These are phyloP conservation scores for Turdus rufiventris DNA, from an alignment of 2,113 vertebrate genomes.

Conservation along the genomic window DNA sequence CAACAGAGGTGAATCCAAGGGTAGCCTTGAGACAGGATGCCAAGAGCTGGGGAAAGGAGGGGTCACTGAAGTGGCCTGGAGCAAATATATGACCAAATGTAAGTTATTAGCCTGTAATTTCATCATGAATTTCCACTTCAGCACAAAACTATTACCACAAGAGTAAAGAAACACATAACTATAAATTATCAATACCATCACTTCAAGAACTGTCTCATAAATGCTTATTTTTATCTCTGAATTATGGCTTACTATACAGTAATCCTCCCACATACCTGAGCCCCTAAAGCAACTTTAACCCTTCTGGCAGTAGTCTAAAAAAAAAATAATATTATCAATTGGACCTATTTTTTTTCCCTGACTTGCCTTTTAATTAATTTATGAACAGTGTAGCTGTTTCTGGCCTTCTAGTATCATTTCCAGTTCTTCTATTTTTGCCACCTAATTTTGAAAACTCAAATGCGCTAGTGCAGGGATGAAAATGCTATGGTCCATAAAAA, in stretches of 20 bases:
- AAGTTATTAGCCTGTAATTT: background rate
- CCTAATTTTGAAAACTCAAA: background rate
- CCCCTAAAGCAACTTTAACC: background rate
- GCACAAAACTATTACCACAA: background rate
- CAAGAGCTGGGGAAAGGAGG: background rate
- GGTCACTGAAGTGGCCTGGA: background rate
- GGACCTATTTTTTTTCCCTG: background rate
- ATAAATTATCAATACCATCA: background rate
- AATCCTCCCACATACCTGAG: background rate
- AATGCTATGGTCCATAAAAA: constrained; percentile 36
- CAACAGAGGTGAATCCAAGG: background rate
- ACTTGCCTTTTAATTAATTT: background rate
- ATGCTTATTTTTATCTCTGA: background rate
- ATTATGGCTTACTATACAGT: background rate
- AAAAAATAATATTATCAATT: background rate
- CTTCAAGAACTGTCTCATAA: background rate
- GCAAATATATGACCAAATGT: background rate
- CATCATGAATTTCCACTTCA: background rate
- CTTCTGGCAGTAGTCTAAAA: background rate
- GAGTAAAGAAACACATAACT: background rate
- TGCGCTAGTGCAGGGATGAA: background rate
- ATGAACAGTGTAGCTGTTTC: background rate
- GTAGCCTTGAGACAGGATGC: background rate
- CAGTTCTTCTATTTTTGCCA: constrained; percentile 12
- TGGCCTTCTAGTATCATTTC: background rate